A percentile compares a stretch with the other conserved stretches of the same genome.
These are phyloP conservation scores for Helleia helle DNA, from an alignment of 2,888 invertebrate species.

Conservation along the genomic window DNA sequence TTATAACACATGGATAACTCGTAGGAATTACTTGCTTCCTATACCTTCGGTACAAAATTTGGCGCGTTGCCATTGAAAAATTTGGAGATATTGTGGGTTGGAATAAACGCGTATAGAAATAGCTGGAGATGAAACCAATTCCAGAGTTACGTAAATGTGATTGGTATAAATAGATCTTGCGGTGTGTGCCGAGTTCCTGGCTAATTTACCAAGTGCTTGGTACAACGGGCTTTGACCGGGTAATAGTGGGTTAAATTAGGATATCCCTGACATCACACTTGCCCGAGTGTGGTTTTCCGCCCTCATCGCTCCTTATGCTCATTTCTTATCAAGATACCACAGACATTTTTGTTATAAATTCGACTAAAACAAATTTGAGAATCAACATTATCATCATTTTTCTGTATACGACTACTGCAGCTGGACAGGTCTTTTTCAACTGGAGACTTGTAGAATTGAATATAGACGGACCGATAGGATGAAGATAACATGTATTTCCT, in stretches of 20 bases:
- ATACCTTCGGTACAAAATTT: constrained; percentile 16
- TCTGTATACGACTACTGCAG: no score
- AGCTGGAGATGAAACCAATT: constrained; percentile 11
- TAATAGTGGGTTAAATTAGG: background rate
- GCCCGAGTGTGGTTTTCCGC: background rate
- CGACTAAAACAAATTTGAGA: no score
- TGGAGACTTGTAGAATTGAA: no score
- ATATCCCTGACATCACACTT: background rate
- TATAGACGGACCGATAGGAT: no score
- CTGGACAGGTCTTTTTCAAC: no score
- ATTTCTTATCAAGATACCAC: no score
- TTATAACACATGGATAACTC: background rate
- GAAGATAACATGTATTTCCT: no score
- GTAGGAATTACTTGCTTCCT: background rate
- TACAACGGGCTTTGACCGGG: constrained; percentile 2
- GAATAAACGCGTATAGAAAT: constrained; percentile 9
- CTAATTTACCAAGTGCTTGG: background rate
- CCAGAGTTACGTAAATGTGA: constrained; percentile 9
- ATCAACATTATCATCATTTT: no score
- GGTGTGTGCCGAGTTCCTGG: constrained; percentile 3
- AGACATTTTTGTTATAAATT: no score
- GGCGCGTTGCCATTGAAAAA: constrained; percentile 21
- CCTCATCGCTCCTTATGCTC: background rate
- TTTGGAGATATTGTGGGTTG: constrained; percentile 18
- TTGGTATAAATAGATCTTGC: constrained; percentile 6